A percentile compares a stretch with the other conserved stretches of the same genome.
phyloP scores from a whole-genome alignment of 2,797 vertebrate genomes.

The Sebastolobus alascanus region DNA sequence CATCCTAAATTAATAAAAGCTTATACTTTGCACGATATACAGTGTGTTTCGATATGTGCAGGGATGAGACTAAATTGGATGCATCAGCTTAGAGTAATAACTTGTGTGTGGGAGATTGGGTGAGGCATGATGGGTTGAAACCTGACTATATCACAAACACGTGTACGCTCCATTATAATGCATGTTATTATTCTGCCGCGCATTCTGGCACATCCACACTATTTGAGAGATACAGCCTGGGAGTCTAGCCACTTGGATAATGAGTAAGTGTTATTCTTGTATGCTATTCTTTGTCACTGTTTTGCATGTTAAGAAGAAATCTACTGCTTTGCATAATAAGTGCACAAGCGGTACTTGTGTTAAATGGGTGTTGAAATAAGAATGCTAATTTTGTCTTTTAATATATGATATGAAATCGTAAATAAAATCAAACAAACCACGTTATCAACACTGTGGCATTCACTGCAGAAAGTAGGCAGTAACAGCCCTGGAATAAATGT shows the following conservation, averaged over 20 bases:
- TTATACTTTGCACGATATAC: constrained; percentile 18
- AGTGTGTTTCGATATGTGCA: not conserved
- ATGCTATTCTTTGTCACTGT: constrained; percentile 14
- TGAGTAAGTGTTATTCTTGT: constrained; percentile 11
- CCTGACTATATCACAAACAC: constrained; percentile 49
- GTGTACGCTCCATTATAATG: constrained; percentile 50
- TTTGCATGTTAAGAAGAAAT: not conserved
- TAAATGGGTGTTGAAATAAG: constrained; percentile 20
- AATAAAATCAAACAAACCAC: no score
- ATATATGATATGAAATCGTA: not conserved
- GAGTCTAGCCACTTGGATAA: constrained; percentile 25
- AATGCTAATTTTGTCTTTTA: constrained; percentile 1
- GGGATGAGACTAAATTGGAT: constrained; percentile 54
- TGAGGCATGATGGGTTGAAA: constrained; percentile 16
- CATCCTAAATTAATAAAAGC: constrained; percentile 39
- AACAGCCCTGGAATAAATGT: not conserved
- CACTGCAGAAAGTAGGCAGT: not conserved
- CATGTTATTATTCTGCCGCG: constrained; percentile 58
- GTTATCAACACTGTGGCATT: not conserved
- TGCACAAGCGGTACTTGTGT: constrained; percentile 9
- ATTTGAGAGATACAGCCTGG: constrained; percentile 40
- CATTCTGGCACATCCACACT: constrained; percentile 61
- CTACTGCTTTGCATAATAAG: constrained; percentile 18
- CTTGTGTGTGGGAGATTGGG: constrained; percentile 27
- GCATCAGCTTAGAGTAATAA: constrained; percentile 53